Conservation (phyloP, 2,113 vertebrate genomes). For the Platycercus adscitus region DNA sequence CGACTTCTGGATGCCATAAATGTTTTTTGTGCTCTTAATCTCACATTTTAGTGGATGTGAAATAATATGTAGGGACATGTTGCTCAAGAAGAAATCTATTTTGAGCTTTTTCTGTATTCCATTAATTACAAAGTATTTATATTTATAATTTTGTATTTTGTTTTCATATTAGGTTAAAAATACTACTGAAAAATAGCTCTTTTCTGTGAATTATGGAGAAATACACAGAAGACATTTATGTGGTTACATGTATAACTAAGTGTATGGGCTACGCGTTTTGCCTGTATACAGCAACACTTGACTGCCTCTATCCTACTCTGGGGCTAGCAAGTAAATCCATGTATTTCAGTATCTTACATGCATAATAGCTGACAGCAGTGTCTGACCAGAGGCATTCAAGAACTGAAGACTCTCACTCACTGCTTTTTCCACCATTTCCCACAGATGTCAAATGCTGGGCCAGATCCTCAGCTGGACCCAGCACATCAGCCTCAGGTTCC, state of each 20-base stretch:
- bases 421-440: neutral
- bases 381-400: neutral
- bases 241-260: neutral
- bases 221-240: neutral
- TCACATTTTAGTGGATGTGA: neutral
- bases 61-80: neutral
- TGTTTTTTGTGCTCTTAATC: neutral
- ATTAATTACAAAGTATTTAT: neutral
- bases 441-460: neutral
- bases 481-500: slow-evolving; percentile 26
- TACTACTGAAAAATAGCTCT: neutral
- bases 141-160: neutral
- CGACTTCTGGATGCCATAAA: neutral
- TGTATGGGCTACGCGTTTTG: neutral
- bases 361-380: neutral
- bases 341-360: neutral
- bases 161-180: neutral
- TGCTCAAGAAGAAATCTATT: neutral
- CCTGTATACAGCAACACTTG: neutral
- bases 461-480: slow-evolving; percentile 29
- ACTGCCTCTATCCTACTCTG: neutral
- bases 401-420: neutral
- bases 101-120: neutral
- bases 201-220: neutral
- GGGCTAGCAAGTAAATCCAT: neutral